Conservation (phyloP, 2,888 invertebrate species). For the Gandaritis pyraliata region DNA sequence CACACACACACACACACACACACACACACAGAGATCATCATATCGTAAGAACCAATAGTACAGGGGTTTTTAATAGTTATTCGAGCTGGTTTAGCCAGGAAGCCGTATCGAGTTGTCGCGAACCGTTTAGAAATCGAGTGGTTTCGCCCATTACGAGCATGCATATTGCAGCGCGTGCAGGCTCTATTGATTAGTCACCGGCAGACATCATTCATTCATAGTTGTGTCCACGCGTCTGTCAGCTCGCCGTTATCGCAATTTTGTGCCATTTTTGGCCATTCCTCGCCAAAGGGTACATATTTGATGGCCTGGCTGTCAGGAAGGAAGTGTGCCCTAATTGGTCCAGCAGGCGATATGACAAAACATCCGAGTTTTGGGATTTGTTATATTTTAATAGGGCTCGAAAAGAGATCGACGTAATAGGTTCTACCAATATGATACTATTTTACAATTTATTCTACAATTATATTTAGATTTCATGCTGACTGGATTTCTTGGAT, state of each 20-base stretch:
- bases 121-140: slow-evolving; percentile 45
- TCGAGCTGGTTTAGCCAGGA: not conserved
- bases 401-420: slow-evolving; percentile 30
- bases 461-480: not conserved
- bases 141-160: slow-evolving; percentile 59
- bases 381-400: slow-evolving; percentile 48
- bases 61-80: not conserved
- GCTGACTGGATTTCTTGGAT: not conserved
- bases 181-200: slow-evolving; percentile 59
- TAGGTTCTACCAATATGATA: no score
- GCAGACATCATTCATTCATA: slow-evolving; percentile 74
- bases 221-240: slow-evolving; percentile 63
- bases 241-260: slow-evolving; percentile 46
- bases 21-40: no score
- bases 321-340: slow-evolving; percentile 73
- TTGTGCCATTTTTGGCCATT: slow-evolving; percentile 55
- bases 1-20: no score
- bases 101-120: slow-evolving; percentile 3
- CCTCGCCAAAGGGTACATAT: slow-evolving; percentile 68
- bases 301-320: slow-evolving; percentile 70
- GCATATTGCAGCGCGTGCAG: slow-evolving; percentile 59
- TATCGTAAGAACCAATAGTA: no score
- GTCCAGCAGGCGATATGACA: slow-evolving; percentile 59
- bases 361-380: slow-evolving; percentile 51
- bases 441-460: no score